Conservation (phyloP, 2,888 invertebrate species). For the Coremacera marginata region DNA sequence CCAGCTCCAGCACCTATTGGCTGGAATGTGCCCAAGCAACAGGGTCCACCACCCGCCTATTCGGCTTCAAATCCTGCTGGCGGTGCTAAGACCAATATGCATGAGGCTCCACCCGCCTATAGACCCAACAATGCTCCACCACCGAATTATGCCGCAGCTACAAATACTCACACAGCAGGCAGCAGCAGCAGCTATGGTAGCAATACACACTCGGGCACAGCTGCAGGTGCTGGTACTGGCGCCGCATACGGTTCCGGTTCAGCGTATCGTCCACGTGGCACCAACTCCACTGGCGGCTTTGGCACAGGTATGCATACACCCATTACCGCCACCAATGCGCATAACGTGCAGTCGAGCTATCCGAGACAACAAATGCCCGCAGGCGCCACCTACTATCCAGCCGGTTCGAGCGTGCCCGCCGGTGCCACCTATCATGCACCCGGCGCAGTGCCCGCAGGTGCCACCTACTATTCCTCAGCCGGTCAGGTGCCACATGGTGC, state of each 20-base stretch:
- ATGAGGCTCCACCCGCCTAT: constrained; percentile 64
- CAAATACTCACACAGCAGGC: constrained; percentile 42
- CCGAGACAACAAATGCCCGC: constrained; percentile 53
- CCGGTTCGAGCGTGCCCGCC: constrained; percentile 47
- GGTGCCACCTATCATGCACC: constrained; percentile 51
- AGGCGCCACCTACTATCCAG: constrained; percentile 53
- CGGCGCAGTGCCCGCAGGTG: constrained; percentile 53
- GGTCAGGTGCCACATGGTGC: constrained; percentile 48
- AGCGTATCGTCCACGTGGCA: constrained; percentile 28
- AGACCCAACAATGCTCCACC: constrained; percentile 59
- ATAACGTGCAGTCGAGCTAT: constrained; percentile 56
- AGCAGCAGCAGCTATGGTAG: constrained; percentile 38
- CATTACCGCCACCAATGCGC: constrained; percentile 57
- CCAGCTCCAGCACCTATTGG: constrained; percentile 56
- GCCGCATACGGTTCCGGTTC: constrained; percentile 31
- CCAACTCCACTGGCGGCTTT: constrained; percentile 53
- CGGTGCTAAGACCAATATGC: constrained; percentile 62
- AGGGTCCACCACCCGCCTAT: constrained; percentile 67
- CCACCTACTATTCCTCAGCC: constrained; percentile 52
- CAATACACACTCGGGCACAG: constrained; percentile 13
- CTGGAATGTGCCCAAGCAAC: constrained; percentile 65
- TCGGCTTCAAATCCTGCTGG: constrained; percentile 62
- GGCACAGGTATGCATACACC: constrained; percentile 55
- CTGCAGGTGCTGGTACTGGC: constrained; percentile 2
- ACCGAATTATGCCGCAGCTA: constrained; percentile 58